phyloP scores from a whole-genome alignment of 64 coral and sea anemone genomes.

The Actinia equina region DNA sequence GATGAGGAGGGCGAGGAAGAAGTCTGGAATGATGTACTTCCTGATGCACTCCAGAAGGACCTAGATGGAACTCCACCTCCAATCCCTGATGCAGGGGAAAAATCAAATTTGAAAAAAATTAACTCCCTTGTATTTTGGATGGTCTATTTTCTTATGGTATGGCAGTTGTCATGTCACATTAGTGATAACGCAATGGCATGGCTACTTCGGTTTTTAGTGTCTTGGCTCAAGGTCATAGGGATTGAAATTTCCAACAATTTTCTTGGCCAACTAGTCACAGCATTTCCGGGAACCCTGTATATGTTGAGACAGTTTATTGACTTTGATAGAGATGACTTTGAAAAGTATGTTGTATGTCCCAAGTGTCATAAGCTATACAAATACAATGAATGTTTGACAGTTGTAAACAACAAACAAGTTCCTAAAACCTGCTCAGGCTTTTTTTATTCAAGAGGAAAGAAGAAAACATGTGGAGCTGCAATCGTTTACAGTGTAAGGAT shows the following conservation, averaged over 20 bases:
- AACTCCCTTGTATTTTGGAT: constrained; percentile 34
- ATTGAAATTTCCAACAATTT: not conserved
- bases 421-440: constrained; percentile 41
- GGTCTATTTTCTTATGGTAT: constrained; percentile 35
- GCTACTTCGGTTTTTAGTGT: constrained; percentile 21
- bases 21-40: no score
- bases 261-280: constrained; percentile 11
- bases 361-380: constrained; percentile 35
- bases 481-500: constrained; percentile 19
- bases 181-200: constrained; percentile 41
- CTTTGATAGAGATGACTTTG: constrained; percentile 51
- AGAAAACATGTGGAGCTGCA: constrained; percentile 12
- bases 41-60: no score
- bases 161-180: constrained; percentile 40
- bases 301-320: constrained; percentile 22
- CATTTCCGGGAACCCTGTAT: constrained; percentile 39
- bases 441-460: constrained; percentile 5
- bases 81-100: not conserved
- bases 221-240: constrained; percentile 1
- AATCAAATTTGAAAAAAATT: not conserved
- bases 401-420: not conserved
- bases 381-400: constrained; percentile 26
- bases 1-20: no score
- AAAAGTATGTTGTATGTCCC: constrained; percentile 53
- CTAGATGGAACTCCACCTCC: no score